Base-by-base conservation (phyloP, 2,797 vertebrate genomes). In the Forpus xanthops region DNA sequence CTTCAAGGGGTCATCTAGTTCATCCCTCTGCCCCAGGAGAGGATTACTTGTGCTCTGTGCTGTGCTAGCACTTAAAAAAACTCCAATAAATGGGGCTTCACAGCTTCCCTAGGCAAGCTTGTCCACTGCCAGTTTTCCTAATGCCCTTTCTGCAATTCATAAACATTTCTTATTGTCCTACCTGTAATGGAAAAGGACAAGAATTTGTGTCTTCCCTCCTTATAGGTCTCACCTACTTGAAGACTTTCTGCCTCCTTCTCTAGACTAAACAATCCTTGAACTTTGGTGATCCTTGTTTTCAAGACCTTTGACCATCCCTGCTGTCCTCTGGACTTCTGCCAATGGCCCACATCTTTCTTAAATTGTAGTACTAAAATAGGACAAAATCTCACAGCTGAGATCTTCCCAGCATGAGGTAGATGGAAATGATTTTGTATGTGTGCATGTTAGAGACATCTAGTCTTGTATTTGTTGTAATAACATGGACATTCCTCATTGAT, bases 201-300 rank as follows among this genome's bases (percentile, higher is more conserved):
- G 45, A 78, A 58, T 64, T 37, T 65, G 30, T 84, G 58, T 75
- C 42, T 76, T 87, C 15, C 24, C 42, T 55, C 20, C 47, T 45
- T 64, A 7, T 13, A 41, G 35, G 37, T 90, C 66, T 84, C 9
- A 28, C 53, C 67, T 14, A 10, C 11, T 61, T 53, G 33, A 77
- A 61, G 61, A 42, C 9, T 70, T 61, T 62, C 37, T 90, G 41
- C 67, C 49, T 90, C 18, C 68, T 77, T 61, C 81, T 44, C 56
- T 42, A 87, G 81, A 49, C 86, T 85, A 87, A 91, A 71, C 31
- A 85, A 35, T 23, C 25, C 58, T 73, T 1, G 8, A 30, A 37
- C 53, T 92, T 93, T 82, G 87, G 27, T 80, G 82, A 41, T 71
- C 56, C 49, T 65, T 65, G 71, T 87, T 96, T 92, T 42, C 20